A percentile compares a stretch with the other conserved stretches of the same genome.
Conservation (phyloP, 2,113 vertebrate genomes). For the Odontophorus gujanensis region DNA sequence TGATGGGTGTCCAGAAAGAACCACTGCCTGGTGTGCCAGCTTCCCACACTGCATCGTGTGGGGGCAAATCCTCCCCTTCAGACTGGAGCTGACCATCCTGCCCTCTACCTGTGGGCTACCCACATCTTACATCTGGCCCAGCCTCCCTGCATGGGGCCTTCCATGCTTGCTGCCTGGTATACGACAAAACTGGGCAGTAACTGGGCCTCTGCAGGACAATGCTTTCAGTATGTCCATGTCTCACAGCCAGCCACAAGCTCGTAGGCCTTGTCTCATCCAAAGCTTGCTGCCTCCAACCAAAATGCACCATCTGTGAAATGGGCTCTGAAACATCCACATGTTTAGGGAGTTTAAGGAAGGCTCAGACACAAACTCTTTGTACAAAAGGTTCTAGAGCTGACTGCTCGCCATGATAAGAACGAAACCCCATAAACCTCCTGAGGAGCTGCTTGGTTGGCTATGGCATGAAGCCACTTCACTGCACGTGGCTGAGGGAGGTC, state of each 20-base stretch:
- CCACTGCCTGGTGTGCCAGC: neutral
- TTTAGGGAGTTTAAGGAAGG: neutral
- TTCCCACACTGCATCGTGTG: neutral
- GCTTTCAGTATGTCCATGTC: neutral
- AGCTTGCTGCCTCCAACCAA: neutral
- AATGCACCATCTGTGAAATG: neutral
- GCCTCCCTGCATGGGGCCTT: neutral
- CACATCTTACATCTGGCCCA: neutral
- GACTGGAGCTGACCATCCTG: neutral
- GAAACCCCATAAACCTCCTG: neutral
- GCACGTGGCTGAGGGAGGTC: neutral
- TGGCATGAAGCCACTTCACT: neutral
- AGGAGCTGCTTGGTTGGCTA: constrained; percentile 2
- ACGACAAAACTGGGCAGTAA: neutral
- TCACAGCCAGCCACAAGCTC: neutral
- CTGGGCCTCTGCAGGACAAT: neutral
- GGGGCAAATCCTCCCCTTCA: neutral
- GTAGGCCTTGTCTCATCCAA: neutral
- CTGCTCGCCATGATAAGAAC: neutral
- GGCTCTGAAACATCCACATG: neutral
- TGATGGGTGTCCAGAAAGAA: neutral
- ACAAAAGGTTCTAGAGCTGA: neutral
- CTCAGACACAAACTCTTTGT: neutral
- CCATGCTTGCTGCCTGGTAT: neutral
- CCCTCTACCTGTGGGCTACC: neutral